phyloP scores from a whole-genome alignment of 2,113 vertebrate genomes.

The Balaeniceps rex region DNA sequence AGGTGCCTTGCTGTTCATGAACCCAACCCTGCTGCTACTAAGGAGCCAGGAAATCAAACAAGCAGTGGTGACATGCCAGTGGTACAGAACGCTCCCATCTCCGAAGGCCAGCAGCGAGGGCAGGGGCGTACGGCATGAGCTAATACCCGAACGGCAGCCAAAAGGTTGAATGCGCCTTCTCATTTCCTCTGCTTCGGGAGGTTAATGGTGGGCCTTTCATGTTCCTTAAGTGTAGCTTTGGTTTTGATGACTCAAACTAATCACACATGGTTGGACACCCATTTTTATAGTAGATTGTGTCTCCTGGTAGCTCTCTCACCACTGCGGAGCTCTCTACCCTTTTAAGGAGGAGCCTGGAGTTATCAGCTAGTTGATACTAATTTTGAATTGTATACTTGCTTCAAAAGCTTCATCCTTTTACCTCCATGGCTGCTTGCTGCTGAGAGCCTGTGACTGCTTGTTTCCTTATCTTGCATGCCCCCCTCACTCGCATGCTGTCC shows the following conservation, averaged over 20 bases:
- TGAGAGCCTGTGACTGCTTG: not conserved
- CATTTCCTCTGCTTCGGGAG: slow-evolving; percentile 18
- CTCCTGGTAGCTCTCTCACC: not conserved
- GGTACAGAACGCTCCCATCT: not conserved
- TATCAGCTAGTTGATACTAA: not conserved
- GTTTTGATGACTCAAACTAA: slow-evolving; percentile 43
- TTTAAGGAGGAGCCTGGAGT: not conserved
- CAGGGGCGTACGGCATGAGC: not conserved
- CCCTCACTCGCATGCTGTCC: not conserved
- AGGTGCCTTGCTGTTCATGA: slow-evolving; percentile 42
- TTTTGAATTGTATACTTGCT: not conserved
- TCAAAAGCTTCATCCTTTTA: not conserved
- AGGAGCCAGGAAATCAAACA: slow-evolving; percentile 35
- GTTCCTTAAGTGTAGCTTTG: slow-evolving; percentile 1
- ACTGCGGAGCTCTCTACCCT: not conserved
- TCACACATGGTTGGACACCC: not conserved
- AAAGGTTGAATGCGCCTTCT: not conserved
- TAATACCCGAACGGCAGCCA: not conserved
- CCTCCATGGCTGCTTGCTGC: not conserved
- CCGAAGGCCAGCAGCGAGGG: not conserved
- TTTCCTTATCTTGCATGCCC: not conserved
- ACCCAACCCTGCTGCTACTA: not conserved
- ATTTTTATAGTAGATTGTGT: not conserved
- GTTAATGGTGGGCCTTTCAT: slow-evolving; percentile 44
- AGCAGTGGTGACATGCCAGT: not conserved